These are phyloP conservation scores for Coilia nasus DNA, from an alignment of 2,797 vertebrate species.

Conservation along the genomic window DNA sequence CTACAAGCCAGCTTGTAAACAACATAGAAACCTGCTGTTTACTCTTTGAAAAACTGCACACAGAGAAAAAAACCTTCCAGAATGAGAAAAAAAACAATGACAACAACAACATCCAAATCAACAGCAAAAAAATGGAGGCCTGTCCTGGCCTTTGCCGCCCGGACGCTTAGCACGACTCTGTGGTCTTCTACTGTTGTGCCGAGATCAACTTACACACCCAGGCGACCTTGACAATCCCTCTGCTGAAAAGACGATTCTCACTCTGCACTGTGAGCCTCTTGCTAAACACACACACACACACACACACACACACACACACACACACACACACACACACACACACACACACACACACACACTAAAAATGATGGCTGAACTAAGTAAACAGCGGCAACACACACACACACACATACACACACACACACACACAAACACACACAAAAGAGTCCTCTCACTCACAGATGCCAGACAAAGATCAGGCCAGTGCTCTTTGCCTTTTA, in stretches of 20 bases:
- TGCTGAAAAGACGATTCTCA: slow-evolving; percentile 10
- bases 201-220: slow-evolving; percentile 6
- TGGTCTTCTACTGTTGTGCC: neutral
- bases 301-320: slow-evolving; percentile 1
- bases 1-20: neutral
- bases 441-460: neutral
- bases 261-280: neutral
- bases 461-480: slow-evolving; percentile 34
- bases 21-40: slow-evolving; percentile 12
- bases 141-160: neutral
- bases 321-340: slow-evolving; percentile 8
- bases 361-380: slow-evolving; percentile 23
- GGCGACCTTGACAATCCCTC: slow-evolving; percentile 35
- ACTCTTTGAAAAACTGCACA: slow-evolving; percentile 20
- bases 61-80: neutral
- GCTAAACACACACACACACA: neutral
- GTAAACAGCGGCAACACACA: neutral
- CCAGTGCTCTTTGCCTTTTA: slow-evolving; percentile 38
- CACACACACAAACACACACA: slow-evolving; percentile 5
- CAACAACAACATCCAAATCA: neutral
- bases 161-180: neutral
- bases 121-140: neutral
- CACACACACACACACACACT: neutral
- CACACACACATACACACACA: slow-evolving; percentile 11
- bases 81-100: neutral